Conservation (phyloP, 2,797 vertebrate genomes). For the Anguilla pacifica region DNA sequence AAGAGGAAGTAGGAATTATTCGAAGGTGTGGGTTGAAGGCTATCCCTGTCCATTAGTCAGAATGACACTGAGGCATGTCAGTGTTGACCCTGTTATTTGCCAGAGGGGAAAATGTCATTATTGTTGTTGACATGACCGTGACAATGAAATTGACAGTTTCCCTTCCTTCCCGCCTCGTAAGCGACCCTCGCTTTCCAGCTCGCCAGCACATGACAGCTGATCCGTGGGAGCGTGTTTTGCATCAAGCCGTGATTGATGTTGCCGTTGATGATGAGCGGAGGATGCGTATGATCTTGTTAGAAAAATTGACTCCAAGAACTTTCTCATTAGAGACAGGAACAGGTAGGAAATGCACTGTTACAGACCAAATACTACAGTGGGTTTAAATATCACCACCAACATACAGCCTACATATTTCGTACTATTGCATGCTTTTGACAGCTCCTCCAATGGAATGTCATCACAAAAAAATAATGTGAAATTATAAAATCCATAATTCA, state of each 20-base stretch:
- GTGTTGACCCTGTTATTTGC: slow-evolving; percentile 25
- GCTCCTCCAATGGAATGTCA: neutral
- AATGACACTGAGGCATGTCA: slow-evolving; percentile 22
- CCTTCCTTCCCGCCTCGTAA: neutral
- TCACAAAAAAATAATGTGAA: neutral
- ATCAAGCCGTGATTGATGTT: neutral
- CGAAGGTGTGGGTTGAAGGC: slow-evolving; percentile 14
- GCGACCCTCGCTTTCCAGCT: neutral
- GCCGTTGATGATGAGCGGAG: neutral
- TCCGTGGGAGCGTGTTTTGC: neutral
- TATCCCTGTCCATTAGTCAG: slow-evolving; percentile 20
- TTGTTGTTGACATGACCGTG: slow-evolving; percentile 21
- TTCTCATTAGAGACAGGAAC: neutral
- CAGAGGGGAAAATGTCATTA: neutral
- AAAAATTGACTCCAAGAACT: neutral
- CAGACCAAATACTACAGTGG: neutral
- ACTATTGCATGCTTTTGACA: neutral
- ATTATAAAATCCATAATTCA: neutral
- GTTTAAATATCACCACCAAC: neutral
- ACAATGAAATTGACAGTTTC: neutral
- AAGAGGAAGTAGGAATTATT: slow-evolving; percentile 19
- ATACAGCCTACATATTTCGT: neutral
- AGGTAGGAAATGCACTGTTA: neutral
- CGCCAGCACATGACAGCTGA: neutral
- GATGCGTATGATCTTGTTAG: neutral